These are phyloP conservation scores for Nicator chloris DNA, from an alignment of 2,113 vertebrate genomes.

Conservation along the genomic window DNA sequence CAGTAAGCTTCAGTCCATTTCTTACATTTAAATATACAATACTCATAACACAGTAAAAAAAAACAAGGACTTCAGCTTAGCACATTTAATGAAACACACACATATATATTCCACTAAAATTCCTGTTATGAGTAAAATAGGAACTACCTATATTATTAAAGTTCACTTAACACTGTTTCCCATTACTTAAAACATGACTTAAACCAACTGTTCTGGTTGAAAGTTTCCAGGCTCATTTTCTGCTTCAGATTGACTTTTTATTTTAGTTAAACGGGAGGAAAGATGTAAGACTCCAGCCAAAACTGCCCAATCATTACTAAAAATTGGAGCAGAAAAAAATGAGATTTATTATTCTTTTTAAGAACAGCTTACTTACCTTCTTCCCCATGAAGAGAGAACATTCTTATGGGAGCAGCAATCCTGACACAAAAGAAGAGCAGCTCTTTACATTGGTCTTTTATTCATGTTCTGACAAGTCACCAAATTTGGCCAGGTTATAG, in stretches of 20 bases:
- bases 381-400: background rate
- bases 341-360: background rate
- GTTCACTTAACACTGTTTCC: background rate
- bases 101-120: background rate
- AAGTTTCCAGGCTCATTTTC: background rate
- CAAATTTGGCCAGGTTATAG: background rate
- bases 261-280: background rate
- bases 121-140: background rate
- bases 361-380: background rate
- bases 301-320: background rate
- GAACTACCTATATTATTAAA: background rate
- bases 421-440: background rate
- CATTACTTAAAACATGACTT: background rate
- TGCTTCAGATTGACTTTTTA: background rate
- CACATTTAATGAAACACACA: background rate
- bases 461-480: background rate
- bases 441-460: background rate
- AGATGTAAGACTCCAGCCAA: background rate
- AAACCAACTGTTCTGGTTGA: background rate
- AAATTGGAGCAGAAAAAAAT: background rate
- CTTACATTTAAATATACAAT: background rate
- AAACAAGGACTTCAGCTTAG: background rate
- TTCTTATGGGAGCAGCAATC: background rate
- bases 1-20: background rate
- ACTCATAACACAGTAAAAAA: background rate